These are phyloP conservation scores for Macrobrachium rosenbergii DNA, from an alignment of 1,140 invertebrate species.

Conservation along the genomic window DNA sequence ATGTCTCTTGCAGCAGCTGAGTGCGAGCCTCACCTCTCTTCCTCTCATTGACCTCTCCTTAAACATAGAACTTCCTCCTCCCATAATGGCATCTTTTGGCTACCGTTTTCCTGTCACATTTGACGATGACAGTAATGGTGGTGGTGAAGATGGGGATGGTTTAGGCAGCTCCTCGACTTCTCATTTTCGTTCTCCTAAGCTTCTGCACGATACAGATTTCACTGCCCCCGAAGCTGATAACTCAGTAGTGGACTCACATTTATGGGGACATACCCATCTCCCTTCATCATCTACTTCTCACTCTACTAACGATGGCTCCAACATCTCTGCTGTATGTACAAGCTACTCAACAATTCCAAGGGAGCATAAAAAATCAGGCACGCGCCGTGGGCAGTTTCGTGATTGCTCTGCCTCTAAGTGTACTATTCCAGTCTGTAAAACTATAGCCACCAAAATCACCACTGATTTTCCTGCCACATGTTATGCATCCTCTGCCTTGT, in stretches of 20 bases:
- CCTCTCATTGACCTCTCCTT: slow-evolving; percentile 62
- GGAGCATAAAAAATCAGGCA: slow-evolving; percentile 35
- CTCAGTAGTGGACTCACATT: slow-evolving; percentile 26
- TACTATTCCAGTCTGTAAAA: slow-evolving; percentile 33
- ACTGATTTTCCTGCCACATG: slow-evolving; percentile 34
- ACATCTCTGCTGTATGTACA: slow-evolving; percentile 44
- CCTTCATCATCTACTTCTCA: slow-evolving; percentile 32
- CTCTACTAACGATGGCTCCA: slow-evolving; percentile 34
- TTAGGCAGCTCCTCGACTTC: slow-evolving; percentile 1
- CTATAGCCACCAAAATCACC: slow-evolving; percentile 12
- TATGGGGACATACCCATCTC: slow-evolving; percentile 33
- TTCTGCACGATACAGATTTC: slow-evolving; percentile 40
- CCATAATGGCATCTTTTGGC: slow-evolving; percentile 60
- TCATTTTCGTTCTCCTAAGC: slow-evolving; percentile 28
- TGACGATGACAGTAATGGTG: slow-evolving; percentile 28
- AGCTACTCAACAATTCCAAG: slow-evolving; percentile 31
- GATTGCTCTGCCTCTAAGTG: slow-evolving; percentile 34
- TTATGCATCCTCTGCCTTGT: slow-evolving; percentile 35
- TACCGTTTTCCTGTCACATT: slow-evolving; percentile 52
- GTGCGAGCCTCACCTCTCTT: slow-evolving; percentile 61
- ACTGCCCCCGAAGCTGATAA: slow-evolving; percentile 9
- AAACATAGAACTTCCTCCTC: slow-evolving; percentile 62
- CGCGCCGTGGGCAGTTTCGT: slow-evolving; percentile 43
- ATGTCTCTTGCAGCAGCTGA: slow-evolving; percentile 51
- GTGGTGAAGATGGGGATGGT: background rate